Conservation (phyloP, 2,113 vertebrate genomes). For the Colaptes auratus region DNA sequence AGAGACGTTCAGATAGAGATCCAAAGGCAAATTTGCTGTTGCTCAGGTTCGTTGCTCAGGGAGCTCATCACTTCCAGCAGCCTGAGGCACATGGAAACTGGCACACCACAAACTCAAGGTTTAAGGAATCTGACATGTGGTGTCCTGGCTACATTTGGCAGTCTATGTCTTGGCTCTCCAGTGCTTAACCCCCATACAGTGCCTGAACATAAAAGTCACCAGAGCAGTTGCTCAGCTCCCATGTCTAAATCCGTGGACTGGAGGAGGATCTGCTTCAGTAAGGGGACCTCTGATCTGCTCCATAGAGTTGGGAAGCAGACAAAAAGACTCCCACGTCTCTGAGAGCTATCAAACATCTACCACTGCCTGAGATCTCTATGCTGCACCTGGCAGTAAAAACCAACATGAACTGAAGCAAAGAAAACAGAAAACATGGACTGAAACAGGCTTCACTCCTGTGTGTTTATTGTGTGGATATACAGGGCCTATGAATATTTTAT, state of each 20-base stretch:
- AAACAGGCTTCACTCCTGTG: not conserved
- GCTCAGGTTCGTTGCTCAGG: not conserved
- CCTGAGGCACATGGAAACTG: fast-evolving
- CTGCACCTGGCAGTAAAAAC: not conserved
- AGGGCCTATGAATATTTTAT: not conserved
- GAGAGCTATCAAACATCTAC: not conserved
- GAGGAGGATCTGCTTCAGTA: too few relatives aligned
- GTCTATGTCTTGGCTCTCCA: fast-evolving
- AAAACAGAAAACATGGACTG: not conserved
- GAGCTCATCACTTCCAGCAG: not conserved
- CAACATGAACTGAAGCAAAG: not conserved
- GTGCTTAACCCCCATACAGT: too few relatives aligned
- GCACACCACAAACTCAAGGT: not conserved
- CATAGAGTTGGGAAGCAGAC: not conserved
- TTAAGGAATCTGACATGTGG: not conserved
- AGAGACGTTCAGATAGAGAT: not conserved
- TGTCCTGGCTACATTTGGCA: not conserved
- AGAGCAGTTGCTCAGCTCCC: fast-evolving
- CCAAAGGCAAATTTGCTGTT: not conserved
- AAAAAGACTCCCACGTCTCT: not conserved
- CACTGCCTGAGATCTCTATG: not conserved
- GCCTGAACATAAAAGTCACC: not conserved
- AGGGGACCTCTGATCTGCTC: not conserved
- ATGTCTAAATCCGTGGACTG: not conserved
- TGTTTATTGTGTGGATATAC: not conserved